These are phyloP conservation scores for Caenorhabditis sp. DNA, from an alignment of 2,888 invertebrate species.

Conservation along the genomic window DNA sequence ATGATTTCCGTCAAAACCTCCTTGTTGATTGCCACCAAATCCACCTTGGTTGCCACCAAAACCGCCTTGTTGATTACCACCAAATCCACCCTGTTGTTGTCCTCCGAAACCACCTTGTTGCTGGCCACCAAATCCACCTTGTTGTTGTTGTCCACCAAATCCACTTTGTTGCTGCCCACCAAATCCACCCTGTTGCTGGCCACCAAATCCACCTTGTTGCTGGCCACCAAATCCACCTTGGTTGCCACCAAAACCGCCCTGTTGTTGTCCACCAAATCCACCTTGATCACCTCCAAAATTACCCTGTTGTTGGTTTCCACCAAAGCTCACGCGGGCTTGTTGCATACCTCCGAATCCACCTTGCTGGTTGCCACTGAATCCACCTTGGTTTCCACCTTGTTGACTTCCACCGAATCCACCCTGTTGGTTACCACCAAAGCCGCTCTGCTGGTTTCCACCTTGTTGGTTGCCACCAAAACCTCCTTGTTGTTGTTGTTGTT, in stretches of 20 bases:
- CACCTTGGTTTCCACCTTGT: conserved; percentile 6
- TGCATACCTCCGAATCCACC: too few relatives aligned
- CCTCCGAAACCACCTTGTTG: background rate
- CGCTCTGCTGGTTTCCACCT: background rate
- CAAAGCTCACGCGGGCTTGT: too few relatives aligned
- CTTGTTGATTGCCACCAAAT: background rate
- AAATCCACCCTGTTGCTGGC: background rate
- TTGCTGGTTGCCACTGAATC: background rate
- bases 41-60: too few relatives aligned
- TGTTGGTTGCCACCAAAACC: background rate
- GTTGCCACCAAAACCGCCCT: conserved; percentile 2
- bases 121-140: background rate
- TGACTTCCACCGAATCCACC: conserved; percentile 8
- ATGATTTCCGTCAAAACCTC: too few relatives aligned
- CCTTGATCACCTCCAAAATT: conserved; percentile 12
- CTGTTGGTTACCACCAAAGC: background rate
- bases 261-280: too few relatives aligned
- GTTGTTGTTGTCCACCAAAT: conserved; percentile 1
- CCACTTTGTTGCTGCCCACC: background rate
- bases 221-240: conserved; percentile 6
- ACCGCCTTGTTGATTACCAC: background rate
- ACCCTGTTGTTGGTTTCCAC: conserved; percentile 6
- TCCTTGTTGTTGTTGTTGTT: conserved; percentile 7
- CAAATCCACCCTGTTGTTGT: conserved; percentile 4
- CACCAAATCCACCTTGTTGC: conserved; percentile 3